Evolutionary conservation across 1,140 invertebrate species (phyloP), one percentile per base, ranked within the genome.

Genomic region (Vanessa tameamea): DNA sequence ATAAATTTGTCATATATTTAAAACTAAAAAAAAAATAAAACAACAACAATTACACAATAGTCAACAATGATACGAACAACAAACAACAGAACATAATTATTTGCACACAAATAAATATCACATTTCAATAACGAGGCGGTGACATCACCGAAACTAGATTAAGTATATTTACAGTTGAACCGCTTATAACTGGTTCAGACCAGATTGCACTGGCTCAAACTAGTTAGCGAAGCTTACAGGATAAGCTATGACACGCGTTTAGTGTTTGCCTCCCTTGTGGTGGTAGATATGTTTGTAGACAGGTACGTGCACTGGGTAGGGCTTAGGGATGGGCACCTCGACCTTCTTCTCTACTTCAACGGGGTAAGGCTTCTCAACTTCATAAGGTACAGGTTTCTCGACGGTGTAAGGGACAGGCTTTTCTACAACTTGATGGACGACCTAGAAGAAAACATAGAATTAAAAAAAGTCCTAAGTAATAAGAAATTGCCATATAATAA

Each of bases 251-350:
- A 16, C 53, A 23, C 76, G 66, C 68, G 26, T 74, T 89, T 92
- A 93, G 85, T 93, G 91, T 79, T 93, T 93, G 81, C 90, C 90
- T 79, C 92, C 92, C 76, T 95, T 94, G 87, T 96, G 95, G 83
- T 96, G 95, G 92, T 96, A 96, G 78, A 97, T 95, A 88, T 96
- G 96, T 88, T 96, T 96, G 93, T 96, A 97, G 64, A 96, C 95
- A 6, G 96, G 96, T n/a, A 96, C 95, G 78, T 96, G 96, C 67
- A 96, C 96, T 57, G 96, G 95, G 87, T 96, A 96, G 37, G 96
- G 96, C 88, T 96, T 96, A 76, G 95, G 95, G 80, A 96, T 95
- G 31, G 95, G 95, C 47, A 96, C 95, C 78, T 95, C 95, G 75
- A 96, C 95, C 83, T 96, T 96, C 89, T 96, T 96, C 73, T 96